These are phyloP conservation scores for Melikaiella ostensackeni DNA, from an alignment of 2,888 invertebrate species.

Conservation along the genomic window DNA sequence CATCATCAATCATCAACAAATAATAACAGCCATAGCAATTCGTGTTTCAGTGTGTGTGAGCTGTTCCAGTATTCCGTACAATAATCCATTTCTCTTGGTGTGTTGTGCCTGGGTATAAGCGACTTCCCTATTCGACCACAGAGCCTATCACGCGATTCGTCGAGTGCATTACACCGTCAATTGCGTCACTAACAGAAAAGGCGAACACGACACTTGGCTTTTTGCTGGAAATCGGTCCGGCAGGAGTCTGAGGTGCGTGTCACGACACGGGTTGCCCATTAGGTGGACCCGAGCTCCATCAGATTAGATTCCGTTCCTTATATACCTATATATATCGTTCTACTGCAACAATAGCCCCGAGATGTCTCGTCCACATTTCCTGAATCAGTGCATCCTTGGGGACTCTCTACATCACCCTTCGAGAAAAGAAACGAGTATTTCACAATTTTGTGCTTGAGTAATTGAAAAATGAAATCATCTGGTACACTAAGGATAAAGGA, in stretches of 20 bases:
- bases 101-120: slow-evolving; percentile 10
- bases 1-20: slow-evolving; percentile 37
- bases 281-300: slow-evolving; percentile 75
- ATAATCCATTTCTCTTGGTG: slow-evolving; percentile 33
- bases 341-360: slow-evolving; percentile 52
- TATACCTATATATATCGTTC: slow-evolving; percentile 51
- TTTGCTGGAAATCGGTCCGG: slow-evolving; percentile 60
- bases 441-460: too few species aligned
- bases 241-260: slow-evolving; percentile 73
- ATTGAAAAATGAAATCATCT: too few species aligned
- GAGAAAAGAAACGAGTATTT: not conserved
- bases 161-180: slow-evolving; percentile 39
- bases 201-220: slow-evolving; percentile 72
- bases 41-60: not conserved
- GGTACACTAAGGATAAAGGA: too few species aligned
- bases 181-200: slow-evolving; percentile 49
- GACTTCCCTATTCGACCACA: slow-evolving; percentile 23
- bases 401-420: not conserved
- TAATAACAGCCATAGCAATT: slow-evolving; percentile 18
- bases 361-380: slow-evolving; percentile 57
- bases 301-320: slow-evolving; percentile 75
- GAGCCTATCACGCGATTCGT: slow-evolving; percentile 38
- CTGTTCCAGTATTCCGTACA: slow-evolving; percentile 26
- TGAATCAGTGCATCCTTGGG: slow-evolving; percentile 61
- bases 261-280: slow-evolving; percentile 77